Conservation (phyloP, 2,888 invertebrate species). For the Lordiphosa fenestrarum region DNA sequence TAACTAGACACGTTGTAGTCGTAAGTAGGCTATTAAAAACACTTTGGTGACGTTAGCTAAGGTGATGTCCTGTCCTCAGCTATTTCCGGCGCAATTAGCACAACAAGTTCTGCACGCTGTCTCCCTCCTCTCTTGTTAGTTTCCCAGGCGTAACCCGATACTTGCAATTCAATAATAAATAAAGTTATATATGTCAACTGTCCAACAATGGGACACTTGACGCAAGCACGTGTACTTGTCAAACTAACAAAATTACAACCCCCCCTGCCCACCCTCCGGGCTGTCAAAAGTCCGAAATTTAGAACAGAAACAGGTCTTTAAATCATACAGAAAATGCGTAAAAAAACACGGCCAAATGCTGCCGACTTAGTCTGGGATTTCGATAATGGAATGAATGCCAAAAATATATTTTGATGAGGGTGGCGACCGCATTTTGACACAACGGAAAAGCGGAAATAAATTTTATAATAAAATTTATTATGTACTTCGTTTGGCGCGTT, state of each 20-base stretch:
- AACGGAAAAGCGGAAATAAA: slow-evolving; percentile 42
- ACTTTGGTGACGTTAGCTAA: slow-evolving; percentile 68
- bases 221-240: slow-evolving; percentile 77
- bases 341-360: slow-evolving; percentile 11
- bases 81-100: slow-evolving; percentile 76
- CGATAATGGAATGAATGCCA: slow-evolving; percentile 71
- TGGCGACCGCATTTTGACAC: slow-evolving; percentile 25
- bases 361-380: slow-evolving; percentile 63
- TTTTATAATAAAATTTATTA: slow-evolving; percentile 76
- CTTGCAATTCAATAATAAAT: slow-evolving; percentile 70
- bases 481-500: slow-evolving; percentile 45
- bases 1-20: slow-evolving; percentile 74
- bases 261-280: slow-evolving; percentile 5
- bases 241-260: slow-evolving; percentile 61
- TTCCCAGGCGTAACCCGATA: slow-evolving; percentile 77
- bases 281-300: slow-evolving; percentile 59
- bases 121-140: too few relatives aligned
- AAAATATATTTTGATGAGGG: slow-evolving; percentile 41
- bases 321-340: slow-evolving; percentile 39
- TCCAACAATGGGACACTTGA: slow-evolving; percentile 66
- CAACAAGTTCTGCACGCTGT: slow-evolving; percentile 5
- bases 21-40: slow-evolving; percentile 71
- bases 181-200: slow-evolving; percentile 47
- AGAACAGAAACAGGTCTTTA: slow-evolving; percentile 36
- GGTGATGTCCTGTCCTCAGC: slow-evolving; percentile 44